Percentiles rank a stretch among this genome's conserved stretches.
Evolutionary conservation across 2,888 invertebrate species (phyloP).

Genomic region (Drosophila rellima): DNA sequence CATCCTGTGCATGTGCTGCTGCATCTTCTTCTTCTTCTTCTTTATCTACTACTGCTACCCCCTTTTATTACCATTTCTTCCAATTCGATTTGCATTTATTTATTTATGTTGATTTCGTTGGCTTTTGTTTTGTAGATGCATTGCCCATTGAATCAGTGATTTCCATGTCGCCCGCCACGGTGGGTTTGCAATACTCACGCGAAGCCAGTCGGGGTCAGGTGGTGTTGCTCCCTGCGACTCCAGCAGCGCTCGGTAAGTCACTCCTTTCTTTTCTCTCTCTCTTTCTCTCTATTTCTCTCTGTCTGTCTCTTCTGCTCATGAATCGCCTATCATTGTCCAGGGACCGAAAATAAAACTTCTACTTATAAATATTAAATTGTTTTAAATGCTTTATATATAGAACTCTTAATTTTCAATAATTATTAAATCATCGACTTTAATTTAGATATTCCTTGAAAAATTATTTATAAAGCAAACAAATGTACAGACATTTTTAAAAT

Average conservation of each 20-base stretch:
- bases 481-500: no score
- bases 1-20: slow-evolving; percentile 8
- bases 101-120: slow-evolving; percentile 29
- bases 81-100: slow-evolving; percentile 35
- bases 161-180: slow-evolving; percentile 90
- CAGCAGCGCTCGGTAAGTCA: slow-evolving; percentile 87
- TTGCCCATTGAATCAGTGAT: slow-evolving; percentile 91
- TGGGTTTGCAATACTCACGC: slow-evolving; percentile 94
- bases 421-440: no score
- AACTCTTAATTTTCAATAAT: no score
- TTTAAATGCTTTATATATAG: not conserved
- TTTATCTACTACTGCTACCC: slow-evolving; percentile 7
- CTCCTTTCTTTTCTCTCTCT: slow-evolving; percentile 12
- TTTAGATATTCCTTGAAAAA: no score
- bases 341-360: not conserved
- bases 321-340: not conserved
- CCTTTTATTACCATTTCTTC: not conserved
- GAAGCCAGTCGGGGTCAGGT: slow-evolving; percentile 94
- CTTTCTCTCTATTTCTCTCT: slow-evolving; percentile 2
- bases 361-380: not conserved
- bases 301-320: slow-evolving; percentile 4
- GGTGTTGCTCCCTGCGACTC: slow-evolving; percentile 91
- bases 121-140: slow-evolving; percentile 87
- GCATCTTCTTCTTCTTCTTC: no score
- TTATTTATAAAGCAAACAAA: no score